Evolutionary conservation across 2,113 vertebrate genomes (phyloP), one percentile per base, ranked within the genome.

Genomic region (Planiliza haematocheilus): DNA sequence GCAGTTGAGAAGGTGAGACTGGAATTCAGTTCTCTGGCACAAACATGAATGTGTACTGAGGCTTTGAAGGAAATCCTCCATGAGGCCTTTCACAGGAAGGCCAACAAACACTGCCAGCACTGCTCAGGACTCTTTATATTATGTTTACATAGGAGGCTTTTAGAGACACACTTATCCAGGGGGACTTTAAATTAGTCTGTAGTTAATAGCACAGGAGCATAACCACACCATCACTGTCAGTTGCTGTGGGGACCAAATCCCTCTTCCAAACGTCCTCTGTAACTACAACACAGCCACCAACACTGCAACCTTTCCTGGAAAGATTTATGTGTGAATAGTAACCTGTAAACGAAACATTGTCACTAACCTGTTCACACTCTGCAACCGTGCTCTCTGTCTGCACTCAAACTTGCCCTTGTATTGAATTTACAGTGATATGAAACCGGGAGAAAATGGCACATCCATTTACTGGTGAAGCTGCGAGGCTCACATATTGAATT

Each of bases 141-240:
- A 45, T 72, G 77, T 90, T 88, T 86, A 89, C 39, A 56, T 69
- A 37, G 21, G 20, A 70, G 61, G 78, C 79, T 90, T 88, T 91
- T 82, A 89, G 70, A 73, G 62, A 64, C 55, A 21, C 8, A 39
- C 60, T 63, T 64, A 78, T 50, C 63, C 34, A 41, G 38, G 58
- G 30, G 53, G 30, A 57, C 37, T 57, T 58, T 14, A 81, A 81
- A 79, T 52, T 46, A 70, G 67, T 64, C 7, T 1, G 50, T 30
- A 38, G 59, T 57, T 66, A 79, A 68, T 17, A 55, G 63, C 58
- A 73, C 45, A 24, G 52, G 10, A 66, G 51, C 57, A 38, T n/a
- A 11, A 64, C 30, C 56, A 30, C 55, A 42, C 4, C 8, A 68
- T 30, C 24, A 5, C n/a, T 17, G 61, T 63, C 48, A n/a, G 73